phyloP scores from a whole-genome alignment of 2,888 invertebrate genomes.

The Crioceris asparagi region DNA sequence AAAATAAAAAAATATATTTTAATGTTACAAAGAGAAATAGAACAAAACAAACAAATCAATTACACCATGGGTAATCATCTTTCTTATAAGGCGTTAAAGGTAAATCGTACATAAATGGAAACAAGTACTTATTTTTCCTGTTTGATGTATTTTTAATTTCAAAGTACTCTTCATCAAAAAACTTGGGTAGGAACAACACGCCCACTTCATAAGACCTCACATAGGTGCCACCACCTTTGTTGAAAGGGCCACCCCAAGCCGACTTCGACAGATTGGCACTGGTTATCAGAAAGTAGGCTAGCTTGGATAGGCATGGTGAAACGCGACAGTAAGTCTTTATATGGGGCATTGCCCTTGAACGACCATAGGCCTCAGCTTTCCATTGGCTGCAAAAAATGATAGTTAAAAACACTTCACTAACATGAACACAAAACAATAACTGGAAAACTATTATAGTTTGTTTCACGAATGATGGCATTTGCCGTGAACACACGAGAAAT shows the following conservation, averaged over 20 bases:
- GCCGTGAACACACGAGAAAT: no score
- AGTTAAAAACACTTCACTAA: constrained; percentile 2
- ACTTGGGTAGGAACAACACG: constrained; percentile 74
- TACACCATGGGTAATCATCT: constrained; percentile 55
- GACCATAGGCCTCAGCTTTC: constrained; percentile 56
- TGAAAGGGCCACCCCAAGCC: constrained; percentile 80
- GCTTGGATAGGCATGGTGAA: constrained; percentile 52
- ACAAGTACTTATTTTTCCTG: constrained; percentile 30
- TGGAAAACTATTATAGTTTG: neutral
- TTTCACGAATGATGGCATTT: no score
- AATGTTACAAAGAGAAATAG: no score
- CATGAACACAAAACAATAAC: constrained; percentile 5
- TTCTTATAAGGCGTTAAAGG: constrained; percentile 61
- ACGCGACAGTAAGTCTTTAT: constrained; percentile 82
- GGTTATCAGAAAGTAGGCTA: constrained; percentile 79
- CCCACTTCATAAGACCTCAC: constrained; percentile 88
- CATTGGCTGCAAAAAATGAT: constrained; percentile 56
- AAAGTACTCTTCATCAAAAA: constrained; percentile 56
- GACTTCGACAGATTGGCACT: constrained; percentile 96
- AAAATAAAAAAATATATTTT: no score
- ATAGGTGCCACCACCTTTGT: constrained; percentile 35
- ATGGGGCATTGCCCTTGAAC: constrained; percentile 88
- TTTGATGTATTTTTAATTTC: constrained; percentile 26
- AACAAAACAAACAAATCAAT: no score
- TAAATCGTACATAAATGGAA: constrained; percentile 73